Conservation (phyloP, 2,888 invertebrate genomes). For the Cephus pygmeus region DNA sequence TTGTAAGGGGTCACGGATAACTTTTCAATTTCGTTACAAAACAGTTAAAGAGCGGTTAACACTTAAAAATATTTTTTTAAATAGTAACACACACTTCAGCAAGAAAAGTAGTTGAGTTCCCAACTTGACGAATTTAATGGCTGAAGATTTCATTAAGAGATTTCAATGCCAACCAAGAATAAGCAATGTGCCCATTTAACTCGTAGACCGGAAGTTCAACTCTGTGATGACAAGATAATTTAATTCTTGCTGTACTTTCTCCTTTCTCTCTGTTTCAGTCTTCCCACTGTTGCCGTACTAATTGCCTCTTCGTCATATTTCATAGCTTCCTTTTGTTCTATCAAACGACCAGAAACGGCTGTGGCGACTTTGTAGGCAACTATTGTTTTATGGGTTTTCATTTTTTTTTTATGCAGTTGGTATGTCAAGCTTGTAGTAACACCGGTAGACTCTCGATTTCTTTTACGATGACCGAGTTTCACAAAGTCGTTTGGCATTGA, state of each 20-base stretch:
- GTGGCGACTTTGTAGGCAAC: neutral
- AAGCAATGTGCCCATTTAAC: neutral
- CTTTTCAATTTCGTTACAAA: neutral
- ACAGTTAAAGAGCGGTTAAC: neutral
- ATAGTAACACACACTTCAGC: neutral
- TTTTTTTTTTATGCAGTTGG: neutral
- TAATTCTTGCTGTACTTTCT: neutral
- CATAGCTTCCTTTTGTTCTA: neutral
- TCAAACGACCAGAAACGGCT: too few species aligned
- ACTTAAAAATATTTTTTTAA: neutral
- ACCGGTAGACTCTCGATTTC: too few species aligned
- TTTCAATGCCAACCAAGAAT: neutral
- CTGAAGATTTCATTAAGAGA: neutral
- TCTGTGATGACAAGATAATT: neutral
- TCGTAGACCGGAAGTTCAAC: neutral
- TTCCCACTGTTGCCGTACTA: neutral
- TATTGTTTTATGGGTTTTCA: neutral
- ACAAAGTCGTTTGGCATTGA: neutral
- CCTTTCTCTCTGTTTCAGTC: neutral
- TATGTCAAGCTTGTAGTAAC: neutral
- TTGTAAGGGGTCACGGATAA: neutral
- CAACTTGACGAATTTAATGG: neutral
- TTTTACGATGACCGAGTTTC: neutral
- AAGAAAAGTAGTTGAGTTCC: neutral
- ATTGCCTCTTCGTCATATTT: neutral